These are phyloP conservation scores for Aurelia sp. DNA, from an alignment of 30 jellyfish, hydroid and myxozoan genomes.

Conservation along the genomic window DNA sequence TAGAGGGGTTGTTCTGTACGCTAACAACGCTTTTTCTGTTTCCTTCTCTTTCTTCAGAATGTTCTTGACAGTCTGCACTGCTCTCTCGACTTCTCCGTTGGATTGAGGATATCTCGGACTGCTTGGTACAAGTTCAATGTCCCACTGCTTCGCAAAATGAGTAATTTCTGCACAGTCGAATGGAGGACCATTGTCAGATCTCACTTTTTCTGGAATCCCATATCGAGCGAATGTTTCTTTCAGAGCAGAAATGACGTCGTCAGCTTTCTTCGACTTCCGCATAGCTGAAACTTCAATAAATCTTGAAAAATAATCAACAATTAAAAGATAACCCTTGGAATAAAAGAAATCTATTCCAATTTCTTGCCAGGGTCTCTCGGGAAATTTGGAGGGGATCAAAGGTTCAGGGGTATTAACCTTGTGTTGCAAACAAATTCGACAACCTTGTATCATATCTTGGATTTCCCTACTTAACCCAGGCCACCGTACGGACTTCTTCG, in stretches of 20 bases:
- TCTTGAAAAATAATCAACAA: constrained; percentile 27
- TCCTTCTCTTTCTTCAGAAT: constrained; percentile 11
- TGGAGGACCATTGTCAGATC: constrained; percentile 29
- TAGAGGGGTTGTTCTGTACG: neutral
- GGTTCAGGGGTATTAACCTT: constrained; percentile 15
- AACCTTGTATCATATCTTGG: neutral
- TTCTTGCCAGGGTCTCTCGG: constrained; percentile 43
- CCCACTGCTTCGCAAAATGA: constrained; percentile 5
- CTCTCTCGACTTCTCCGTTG: constrained; percentile 13
- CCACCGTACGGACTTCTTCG: constrained; percentile 5
- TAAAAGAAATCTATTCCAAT: constrained; percentile 15
- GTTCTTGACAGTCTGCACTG: neutral
- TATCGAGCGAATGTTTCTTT: constrained; percentile 8
- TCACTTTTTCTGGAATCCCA: constrained; percentile 30
- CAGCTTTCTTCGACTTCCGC: neutral
- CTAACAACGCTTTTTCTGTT: constrained; percentile 1
- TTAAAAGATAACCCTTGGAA: constrained; percentile 42
- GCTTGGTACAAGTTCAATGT: constrained; percentile 4
- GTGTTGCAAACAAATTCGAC: constrained; percentile 37
- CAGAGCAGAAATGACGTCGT: constrained; percentile 19
- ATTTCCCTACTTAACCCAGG: no score
- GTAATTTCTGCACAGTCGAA: constrained; percentile 16
- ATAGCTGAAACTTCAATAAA: constrained; percentile 44
- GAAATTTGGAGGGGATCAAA: constrained; percentile 32
- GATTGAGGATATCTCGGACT: constrained; percentile 23